phyloP scores from a whole-genome alignment of 2,888 invertebrate genomes.

The Odontothrips loti region DNA sequence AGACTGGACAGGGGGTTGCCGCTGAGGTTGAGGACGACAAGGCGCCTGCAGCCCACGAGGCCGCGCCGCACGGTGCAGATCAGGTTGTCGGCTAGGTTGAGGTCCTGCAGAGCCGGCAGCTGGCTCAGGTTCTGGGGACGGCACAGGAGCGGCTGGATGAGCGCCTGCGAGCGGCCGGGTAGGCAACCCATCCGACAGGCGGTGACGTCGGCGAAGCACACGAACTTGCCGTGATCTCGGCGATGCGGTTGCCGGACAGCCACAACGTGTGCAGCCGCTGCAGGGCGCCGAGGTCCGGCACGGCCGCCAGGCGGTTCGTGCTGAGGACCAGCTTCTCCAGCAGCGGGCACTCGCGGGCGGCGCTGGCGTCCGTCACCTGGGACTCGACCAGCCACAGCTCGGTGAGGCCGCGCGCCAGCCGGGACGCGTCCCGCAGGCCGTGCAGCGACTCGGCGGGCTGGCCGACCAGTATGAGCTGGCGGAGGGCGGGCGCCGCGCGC shows the following conservation, averaged over 20 bases:
- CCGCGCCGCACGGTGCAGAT: background rate
- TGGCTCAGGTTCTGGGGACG: background rate
- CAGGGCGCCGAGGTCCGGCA: background rate
- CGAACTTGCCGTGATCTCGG: background rate
- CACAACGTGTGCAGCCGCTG: background rate
- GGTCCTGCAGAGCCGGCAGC: conserved; percentile 7
- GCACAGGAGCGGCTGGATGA: background rate
- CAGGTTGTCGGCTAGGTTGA: conserved; percentile 8
- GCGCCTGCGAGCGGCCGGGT: background rate
- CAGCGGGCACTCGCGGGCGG: background rate
- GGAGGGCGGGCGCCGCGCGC: background rate
- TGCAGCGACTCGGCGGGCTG: background rate
- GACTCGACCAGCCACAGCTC: conserved; percentile 13
- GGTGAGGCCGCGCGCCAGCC: background rate
- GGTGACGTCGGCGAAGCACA: no score
- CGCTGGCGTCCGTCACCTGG: background rate
- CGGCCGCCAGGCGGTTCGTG: conserved; percentile 1
- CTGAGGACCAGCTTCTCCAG: conserved; percentile 12
- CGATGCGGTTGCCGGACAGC: conserved; percentile 11
- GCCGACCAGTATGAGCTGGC: background rate
- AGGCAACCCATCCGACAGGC: background rate
- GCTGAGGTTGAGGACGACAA: background rate
- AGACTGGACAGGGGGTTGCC: background rate
- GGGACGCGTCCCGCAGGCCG: background rate
- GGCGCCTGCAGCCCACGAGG: background rate